Evolutionary conservation across 1,140 invertebrate genomes (phyloP).

Genomic region (Tenebrio molitor): DNA sequence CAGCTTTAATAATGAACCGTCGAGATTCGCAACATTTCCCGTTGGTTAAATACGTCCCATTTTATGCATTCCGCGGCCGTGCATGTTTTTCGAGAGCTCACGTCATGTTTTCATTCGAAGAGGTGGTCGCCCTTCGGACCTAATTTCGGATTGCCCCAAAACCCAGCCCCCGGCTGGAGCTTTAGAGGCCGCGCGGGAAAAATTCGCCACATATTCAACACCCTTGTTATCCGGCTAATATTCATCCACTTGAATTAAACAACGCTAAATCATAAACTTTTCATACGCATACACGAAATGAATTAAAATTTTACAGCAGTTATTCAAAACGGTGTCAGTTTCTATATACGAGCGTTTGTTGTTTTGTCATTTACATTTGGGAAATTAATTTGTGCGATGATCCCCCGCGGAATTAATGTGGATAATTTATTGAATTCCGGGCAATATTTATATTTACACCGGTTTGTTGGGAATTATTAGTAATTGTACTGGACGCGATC

Average conservation of each 20-base stretch:
- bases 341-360: slow-evolving; percentile 49
- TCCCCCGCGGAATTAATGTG: slow-evolving; percentile 54
- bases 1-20: not conserved
- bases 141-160: not conserved
- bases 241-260: slow-evolving; percentile 57
- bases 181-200: slow-evolving; percentile 49
- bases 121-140: slow-evolving; percentile 15
- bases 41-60: no score
- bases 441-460: slow-evolving; percentile 43
- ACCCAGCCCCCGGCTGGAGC: not conserved
- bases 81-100: not conserved
- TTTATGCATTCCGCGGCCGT: not conserved
- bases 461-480: slow-evolving; percentile 33
- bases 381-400: slow-evolving; percentile 56
- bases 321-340: slow-evolving; percentile 54
- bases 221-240: slow-evolving; percentile 51
- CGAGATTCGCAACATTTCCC: not conserved
- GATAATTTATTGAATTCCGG: slow-evolving; percentile 50
- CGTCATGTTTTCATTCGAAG: not conserved
- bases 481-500: slow-evolving; percentile 17
- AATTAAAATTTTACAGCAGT: slow-evolving; percentile 59
- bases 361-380: slow-evolving; percentile 56
- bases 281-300: slow-evolving; percentile 57
- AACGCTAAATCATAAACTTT: slow-evolving; percentile 58
- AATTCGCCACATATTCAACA: slow-evolving; percentile 54